Percentiles rank a stretch among this genome's conserved stretches.
phyloP scores from a whole-genome alignment of 1,140 invertebrate species.

The Kradibia gibbosae region DNA sequence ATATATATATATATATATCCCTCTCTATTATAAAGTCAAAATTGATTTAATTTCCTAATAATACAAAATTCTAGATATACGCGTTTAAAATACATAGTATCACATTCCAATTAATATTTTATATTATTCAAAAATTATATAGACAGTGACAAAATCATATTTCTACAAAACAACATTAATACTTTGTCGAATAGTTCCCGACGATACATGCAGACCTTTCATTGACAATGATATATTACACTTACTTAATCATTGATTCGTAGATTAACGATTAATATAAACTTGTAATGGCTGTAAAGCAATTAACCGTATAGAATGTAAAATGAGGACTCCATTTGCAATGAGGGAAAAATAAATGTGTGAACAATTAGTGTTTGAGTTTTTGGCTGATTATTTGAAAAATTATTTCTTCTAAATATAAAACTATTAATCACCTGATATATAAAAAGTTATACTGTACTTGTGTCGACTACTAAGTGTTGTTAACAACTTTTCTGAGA shows the following conservation, averaged over 20 bases:
- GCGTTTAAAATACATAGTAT: no score
- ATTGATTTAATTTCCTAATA: no score
- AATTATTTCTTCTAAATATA: constrained; percentile 9
- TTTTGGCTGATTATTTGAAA: constrained; percentile 25
- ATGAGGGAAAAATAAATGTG: constrained; percentile 25
- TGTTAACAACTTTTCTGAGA: no score
- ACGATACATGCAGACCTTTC: constrained; percentile 26
- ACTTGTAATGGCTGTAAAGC: constrained; percentile 45
- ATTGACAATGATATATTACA: constrained; percentile 55
- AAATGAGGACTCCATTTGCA: constrained; percentile 25
- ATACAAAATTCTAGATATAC: no score
- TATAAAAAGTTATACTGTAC: no score
- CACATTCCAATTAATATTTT: no score
- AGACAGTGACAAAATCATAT: background rate
- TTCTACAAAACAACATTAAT: background rate
- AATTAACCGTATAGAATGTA: background rate
- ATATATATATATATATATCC: no score
- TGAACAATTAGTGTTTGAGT: constrained; percentile 26
- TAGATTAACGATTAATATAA: constrained; percentile 55
- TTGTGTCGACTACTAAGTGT: no score
- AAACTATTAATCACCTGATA: no score
- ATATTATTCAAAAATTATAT: no score
- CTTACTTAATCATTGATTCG: constrained; percentile 54
- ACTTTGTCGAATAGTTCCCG: constrained; percentile 20
- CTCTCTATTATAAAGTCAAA: no score